A percentile compares a stretch with the other conserved stretches of the same genome.
Conservation (phyloP, 2,797 vertebrate genomes). For the Microcaecilia unicolor region DNA sequence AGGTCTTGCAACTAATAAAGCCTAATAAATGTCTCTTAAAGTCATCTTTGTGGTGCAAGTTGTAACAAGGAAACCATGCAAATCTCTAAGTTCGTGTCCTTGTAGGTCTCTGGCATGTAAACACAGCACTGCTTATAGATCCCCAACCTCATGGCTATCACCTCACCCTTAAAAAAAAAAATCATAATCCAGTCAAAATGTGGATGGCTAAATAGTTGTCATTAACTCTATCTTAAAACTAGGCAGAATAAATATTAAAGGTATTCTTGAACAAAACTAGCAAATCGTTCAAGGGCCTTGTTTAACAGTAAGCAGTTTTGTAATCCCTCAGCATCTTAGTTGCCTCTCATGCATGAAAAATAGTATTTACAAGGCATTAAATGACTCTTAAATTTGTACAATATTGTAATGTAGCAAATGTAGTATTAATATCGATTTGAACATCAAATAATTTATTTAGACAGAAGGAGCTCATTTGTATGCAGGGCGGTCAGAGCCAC, state of each 20-base stretch:
- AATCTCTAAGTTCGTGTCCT: too few relatives aligned
- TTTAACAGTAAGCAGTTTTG: conserved; percentile 35
- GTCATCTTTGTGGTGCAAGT: too few relatives aligned
- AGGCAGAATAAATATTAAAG: conserved; percentile 39
- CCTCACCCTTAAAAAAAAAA: too few relatives aligned
- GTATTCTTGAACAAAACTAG: conserved; percentile 43
- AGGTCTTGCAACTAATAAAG: conserved; percentile 45
- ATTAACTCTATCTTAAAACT: conserved; percentile 36
- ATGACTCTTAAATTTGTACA: conserved; percentile 54
- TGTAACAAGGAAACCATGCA: too few relatives aligned
- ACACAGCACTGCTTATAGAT: too few relatives aligned
- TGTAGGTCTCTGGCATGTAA: too few relatives aligned
- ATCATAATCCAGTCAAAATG: too few relatives aligned
- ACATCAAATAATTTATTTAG: conserved; percentile 60
- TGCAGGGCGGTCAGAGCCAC: conserved; percentile 44
- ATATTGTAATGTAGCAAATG: conserved; percentile 58
- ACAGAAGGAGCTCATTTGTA: conserved; percentile 54
- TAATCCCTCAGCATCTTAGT: conserved; percentile 48
- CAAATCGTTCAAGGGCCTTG: conserved; percentile 41
- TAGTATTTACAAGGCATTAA: conserved; percentile 53
- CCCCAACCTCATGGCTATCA: too few relatives aligned
- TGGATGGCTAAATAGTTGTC: conserved; percentile 25
- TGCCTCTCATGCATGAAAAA: conserved; percentile 45
- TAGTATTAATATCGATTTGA: conserved; percentile 62
- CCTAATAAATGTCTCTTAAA: conserved; percentile 3